Evolutionary conservation across 2,888 invertebrate genomes (phyloP), one percentile per base, ranked within the genome.

Genomic region (Rhagonycha fulva): DNA sequence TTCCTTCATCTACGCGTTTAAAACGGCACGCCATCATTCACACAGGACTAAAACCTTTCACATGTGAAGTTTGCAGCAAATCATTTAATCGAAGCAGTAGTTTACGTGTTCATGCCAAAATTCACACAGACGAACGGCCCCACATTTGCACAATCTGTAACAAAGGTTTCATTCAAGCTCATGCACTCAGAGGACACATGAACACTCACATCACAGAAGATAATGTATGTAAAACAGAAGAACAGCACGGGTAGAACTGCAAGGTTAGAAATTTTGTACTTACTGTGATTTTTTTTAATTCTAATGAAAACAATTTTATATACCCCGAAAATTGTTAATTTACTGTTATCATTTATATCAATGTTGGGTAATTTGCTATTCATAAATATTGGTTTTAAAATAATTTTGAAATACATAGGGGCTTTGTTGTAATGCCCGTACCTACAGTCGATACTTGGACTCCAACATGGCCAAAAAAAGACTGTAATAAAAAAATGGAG

Each of bases 161-260:
- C 11, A 85, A 84, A 76, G 83, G 83, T 14, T 86, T 86, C 72
- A 82, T 83, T 26, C 84, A 85, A 79, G 83, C 83, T 5, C 82
- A 84, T 74, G 82, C 84, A 3, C 78, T 85, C 14, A 80, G 80
- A 77, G 78, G 80, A 7, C 85, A 85, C 77, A 26, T 82, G 26
- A 61, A 76, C 60, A 81, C 77, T 9, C 82, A 82, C 70, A 70
- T 70, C 10, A 67, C 72, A 66, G 73, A 62, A 28, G 75, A 75
- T 32, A 68, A 63, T 60, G 10, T 72, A 14, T 60, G 63, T 11
- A 72, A 82, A 89, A 89, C 63, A 47, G 68, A 60, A 47, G 23
- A 47, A 47, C n/a, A 47, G n/a, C 47, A 9, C 0, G 47, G 11
- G 47, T 47, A 47, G 47, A 47, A 47, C 47, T 47, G 47, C 7